Evolutionary conservation across 2,113 vertebrate species (phyloP).

Genomic region (Spizaetus ornatus): DNA sequence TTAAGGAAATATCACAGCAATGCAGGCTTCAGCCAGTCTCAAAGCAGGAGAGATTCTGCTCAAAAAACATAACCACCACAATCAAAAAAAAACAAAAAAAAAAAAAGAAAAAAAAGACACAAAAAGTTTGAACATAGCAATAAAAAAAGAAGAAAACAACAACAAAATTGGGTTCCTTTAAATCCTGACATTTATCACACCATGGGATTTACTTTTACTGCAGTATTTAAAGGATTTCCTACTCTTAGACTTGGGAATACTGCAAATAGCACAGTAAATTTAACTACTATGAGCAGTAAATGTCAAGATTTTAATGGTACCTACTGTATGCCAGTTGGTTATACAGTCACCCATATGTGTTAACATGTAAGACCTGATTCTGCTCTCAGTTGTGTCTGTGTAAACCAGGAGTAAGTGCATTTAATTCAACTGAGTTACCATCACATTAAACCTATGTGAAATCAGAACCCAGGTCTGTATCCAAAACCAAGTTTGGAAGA

Average conservation of each 20-base stretch:
- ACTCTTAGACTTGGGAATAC: conserved; percentile 50
- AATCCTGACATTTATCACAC: conserved; percentile 63
- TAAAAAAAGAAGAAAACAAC: conserved; percentile 11
- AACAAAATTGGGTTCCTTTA: conserved; percentile 14
- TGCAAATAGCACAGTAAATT: conserved; percentile 63
- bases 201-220: conserved; percentile 62
- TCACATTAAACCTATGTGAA: background rate
- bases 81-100: background rate
- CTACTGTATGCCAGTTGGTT: conserved; percentile 47
- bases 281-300: conserved; percentile 57
- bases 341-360: conserved; percentile 1
- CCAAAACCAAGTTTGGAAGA: background rate
- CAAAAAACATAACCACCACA: background rate
- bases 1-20: background rate
- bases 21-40: background rate
- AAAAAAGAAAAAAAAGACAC: background rate
- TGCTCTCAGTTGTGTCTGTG: background rate
- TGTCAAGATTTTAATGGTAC: conserved; percentile 61
- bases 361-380: background rate
- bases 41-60: background rate
- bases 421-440: background rate
- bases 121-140: background rate
- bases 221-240: conserved; percentile 64
- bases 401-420: background rate
- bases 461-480: background rate